Percentiles rank a stretch among this genome's conserved stretches.
Evolutionary conservation across 2,888 invertebrate genomes (phyloP).

Genomic region (Macrosoma leucophasiata): DNA sequence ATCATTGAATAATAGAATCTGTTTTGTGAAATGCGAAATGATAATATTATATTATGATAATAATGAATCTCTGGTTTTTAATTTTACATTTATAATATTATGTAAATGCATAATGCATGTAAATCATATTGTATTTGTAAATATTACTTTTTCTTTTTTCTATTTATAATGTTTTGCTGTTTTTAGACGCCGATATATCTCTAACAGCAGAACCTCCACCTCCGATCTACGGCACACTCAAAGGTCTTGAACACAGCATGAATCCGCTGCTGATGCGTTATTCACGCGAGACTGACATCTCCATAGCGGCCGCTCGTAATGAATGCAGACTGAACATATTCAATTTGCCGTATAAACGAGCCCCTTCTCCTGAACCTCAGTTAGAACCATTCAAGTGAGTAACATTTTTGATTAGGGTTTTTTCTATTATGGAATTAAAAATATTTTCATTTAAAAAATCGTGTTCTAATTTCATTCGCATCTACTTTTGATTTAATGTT

Average conservation of each 20-base stretch:
- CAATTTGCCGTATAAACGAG: slow-evolving; percentile 67
- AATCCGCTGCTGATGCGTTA: slow-evolving; percentile 94
- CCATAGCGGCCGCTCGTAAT: slow-evolving; percentile 86
- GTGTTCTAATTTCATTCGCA: no score
- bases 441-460: no score
- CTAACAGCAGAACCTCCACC: slow-evolving; percentile 78
- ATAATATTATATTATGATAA: no score
- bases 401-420: neutral
- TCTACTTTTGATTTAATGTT: no score
- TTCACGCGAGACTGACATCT: slow-evolving; percentile 91
- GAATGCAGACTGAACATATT: slow-evolving; percentile 89
- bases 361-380: slow-evolving; percentile 65
- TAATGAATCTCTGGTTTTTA: no score
- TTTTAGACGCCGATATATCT: slow-evolving; percentile 59
- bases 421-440: no score
- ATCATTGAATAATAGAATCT: no score
- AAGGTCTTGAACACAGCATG: slow-evolving; percentile 93
- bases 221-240: slow-evolving; percentile 86
- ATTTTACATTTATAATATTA: no score
- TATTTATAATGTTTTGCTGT: neutral
- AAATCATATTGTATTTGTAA: no score
- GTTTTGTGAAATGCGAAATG: no score
- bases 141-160: slow-evolving; percentile 1
- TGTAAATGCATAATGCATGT: no score
- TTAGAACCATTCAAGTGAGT: slow-evolving; percentile 82